A percentile compares a stretch with the other conserved stretches of the same genome.
Conservation (phyloP, 2,888 invertebrate species). For the Acrocyrtus sp. region DNA sequence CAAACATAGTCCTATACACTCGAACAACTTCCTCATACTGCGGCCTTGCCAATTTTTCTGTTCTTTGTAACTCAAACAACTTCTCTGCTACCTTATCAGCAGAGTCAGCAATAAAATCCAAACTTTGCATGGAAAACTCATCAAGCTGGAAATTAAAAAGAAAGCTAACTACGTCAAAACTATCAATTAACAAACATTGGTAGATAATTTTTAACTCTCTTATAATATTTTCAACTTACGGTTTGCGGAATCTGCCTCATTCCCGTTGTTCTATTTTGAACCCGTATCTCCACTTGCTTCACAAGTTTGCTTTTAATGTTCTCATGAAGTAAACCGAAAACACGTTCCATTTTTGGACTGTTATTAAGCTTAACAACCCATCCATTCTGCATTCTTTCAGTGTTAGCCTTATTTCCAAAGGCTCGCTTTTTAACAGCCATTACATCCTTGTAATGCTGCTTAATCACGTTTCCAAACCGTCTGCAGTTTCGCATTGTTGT, state of each 20-base stretch:
- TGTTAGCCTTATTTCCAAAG: conserved; percentile 31
- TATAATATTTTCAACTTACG: conserved; percentile 6
- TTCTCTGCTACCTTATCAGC: conserved; percentile 1
- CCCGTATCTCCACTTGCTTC: neutral
- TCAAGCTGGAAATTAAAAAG: conserved; percentile 14
- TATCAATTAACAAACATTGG: too few species aligned
- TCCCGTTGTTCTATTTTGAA: neutral
- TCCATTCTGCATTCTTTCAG: conserved; percentile 17
- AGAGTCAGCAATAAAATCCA: conserved; percentile 32
- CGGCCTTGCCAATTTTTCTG: neutral
- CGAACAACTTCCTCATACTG: conserved; percentile 11
- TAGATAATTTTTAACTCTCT: neutral
- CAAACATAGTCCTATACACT: conserved; percentile 56
- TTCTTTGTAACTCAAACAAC: neutral
- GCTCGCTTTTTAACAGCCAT: conserved; percentile 39
- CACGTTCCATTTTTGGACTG: conserved; percentile 11
- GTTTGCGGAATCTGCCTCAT: conserved; percentile 1
- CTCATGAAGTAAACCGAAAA: conserved; percentile 16
- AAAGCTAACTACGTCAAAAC: neutral
- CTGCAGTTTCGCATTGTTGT: conserved; percentile 33
- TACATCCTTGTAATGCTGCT: conserved; percentile 21
- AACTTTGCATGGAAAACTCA: conserved; percentile 37
- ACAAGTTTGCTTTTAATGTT: conserved; percentile 10
- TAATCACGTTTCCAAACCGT: conserved; percentile 36
- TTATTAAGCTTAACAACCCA: conserved; percentile 15